Evolutionary conservation across 2,888 invertebrate species (phyloP).

Genomic region (Hesperia comma): DNA sequence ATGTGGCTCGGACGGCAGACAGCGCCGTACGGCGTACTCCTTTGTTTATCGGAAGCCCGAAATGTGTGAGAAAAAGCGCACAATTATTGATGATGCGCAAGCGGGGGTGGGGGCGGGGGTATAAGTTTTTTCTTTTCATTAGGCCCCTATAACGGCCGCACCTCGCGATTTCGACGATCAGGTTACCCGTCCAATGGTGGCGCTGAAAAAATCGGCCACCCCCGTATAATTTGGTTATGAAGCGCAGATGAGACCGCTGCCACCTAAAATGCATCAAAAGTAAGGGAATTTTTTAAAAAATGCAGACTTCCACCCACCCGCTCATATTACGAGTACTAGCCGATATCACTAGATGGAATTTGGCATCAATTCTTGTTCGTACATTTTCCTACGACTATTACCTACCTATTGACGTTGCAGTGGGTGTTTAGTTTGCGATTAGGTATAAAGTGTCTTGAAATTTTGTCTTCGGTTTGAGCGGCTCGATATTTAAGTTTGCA

Average conservation of each 20-base stretch:
- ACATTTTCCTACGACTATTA: too few relatives aligned
- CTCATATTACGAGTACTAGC: background rate
- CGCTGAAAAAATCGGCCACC: slow-evolving; percentile 5
- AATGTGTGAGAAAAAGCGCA: slow-evolving; percentile 15
- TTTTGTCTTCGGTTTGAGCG: too few relatives aligned
- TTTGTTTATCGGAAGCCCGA: slow-evolving; percentile 13
- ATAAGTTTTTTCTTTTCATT: slow-evolving; percentile 6
- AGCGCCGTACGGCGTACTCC: background rate
- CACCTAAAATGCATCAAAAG: slow-evolving; percentile 33
- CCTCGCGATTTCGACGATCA: slow-evolving; percentile 13
- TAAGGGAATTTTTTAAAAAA: slow-evolving; percentile 25
- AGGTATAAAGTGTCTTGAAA: too few relatives aligned
- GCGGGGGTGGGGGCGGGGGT: background rate
- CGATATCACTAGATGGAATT: background rate
- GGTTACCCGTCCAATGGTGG: slow-evolving; percentile 21
- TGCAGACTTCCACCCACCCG: slow-evolving; percentile 8
- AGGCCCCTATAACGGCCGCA: background rate
- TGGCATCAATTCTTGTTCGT: slow-evolving; percentile 8
- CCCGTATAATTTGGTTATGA: slow-evolving; percentile 32
- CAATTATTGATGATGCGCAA: slow-evolving; percentile 6
- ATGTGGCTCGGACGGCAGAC: background rate
- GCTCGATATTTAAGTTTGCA: too few relatives aligned
- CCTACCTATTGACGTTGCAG: too few relatives aligned
- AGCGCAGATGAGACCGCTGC: slow-evolving; percentile 30
- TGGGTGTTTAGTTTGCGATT: too few relatives aligned